Conservation (phyloP, 2,113 vertebrate species). For the Suricata suricatta region DNA sequence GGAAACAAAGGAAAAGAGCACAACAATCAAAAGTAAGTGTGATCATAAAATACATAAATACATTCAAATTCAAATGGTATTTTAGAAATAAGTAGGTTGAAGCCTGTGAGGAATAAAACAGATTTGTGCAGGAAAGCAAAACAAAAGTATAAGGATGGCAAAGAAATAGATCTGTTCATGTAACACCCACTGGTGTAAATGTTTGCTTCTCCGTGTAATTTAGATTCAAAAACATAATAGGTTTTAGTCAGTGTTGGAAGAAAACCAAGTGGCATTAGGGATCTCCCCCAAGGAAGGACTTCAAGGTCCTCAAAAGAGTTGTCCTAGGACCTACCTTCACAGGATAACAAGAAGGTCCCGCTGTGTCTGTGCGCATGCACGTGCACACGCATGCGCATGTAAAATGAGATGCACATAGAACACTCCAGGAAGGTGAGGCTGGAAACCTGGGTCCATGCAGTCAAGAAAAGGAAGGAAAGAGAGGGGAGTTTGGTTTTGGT, state of each 20-base stretch:
- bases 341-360: not conserved
- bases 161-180: conserved; percentile 24
- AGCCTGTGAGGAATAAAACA: not conserved
- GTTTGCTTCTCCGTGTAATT: conserved; percentile 32
- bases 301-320: not conserved
- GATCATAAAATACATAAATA: not conserved
- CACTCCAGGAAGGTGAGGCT: not conserved
- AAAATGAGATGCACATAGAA: not conserved
- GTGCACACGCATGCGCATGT: not conserved
- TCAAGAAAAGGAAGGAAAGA: not conserved
- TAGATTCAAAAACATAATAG: not conserved
- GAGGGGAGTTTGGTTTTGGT: not conserved
- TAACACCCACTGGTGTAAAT: conserved; percentile 17
- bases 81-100: conserved; percentile 38
- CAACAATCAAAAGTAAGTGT: not conserved
- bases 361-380: not conserved
- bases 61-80: not conserved
- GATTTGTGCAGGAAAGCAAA: conserved; percentile 32
- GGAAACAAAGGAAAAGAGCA: not conserved
- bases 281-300: not conserved
- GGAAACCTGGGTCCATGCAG: not conserved
- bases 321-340: not conserved
- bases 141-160: conserved; percentile 2
- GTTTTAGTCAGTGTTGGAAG: not conserved
- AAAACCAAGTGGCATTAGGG: not conserved